Evolutionary conservation across 2,797 vertebrate genomes (phyloP), one percentile per base, ranked within the genome.

Genomic region (Melanotaenia trifasciata): DNA sequence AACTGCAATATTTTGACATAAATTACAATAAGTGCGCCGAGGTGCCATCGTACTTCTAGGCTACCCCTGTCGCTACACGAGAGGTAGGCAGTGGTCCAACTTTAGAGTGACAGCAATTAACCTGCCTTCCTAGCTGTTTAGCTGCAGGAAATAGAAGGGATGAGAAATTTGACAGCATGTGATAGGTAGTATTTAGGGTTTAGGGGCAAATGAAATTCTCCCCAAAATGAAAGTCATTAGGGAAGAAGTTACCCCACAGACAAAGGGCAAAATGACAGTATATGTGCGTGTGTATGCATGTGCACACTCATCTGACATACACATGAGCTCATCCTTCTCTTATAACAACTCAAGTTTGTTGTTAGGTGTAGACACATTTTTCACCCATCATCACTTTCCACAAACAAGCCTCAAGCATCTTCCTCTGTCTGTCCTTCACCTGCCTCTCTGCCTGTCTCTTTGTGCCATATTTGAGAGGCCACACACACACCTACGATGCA

Each of bases 91-190:
- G 94, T 95, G 96, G 96, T 96, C 92, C 96, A 96, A 96, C 97
- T 96, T 96, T 96, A 96, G 97, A 98, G 96, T 98, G 97, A 98
- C 98, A 98, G 97, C 98, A 99, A 98, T 98, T 99, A 99, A 98
- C 97, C 97, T 96, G 95, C 96, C 96, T 97, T 96, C 89, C 87
- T 67, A 8, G 83, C 89, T 90, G 87, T 97, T 97, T 98, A 96
- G 97, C 97, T 97, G 96, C 95, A 97, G 97, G 97, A 98, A 96
- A 98, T 96, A 94, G 95, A 96, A 71, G 80, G 96, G 96, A 97
- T 97, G 97, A 96, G 96, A 95, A 96, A 95, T 96, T 94, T 98
- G 97, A 98, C 97, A 98, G 97, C 96, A 95, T 96, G 96, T 97
- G 96, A 97, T 96, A 96, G 96, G 95, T 96, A 96, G 96, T 96